These are phyloP conservation scores for Tupiocoris notatus DNA, from an alignment of 2,888 invertebrate species.

Conservation along the genomic window DNA sequence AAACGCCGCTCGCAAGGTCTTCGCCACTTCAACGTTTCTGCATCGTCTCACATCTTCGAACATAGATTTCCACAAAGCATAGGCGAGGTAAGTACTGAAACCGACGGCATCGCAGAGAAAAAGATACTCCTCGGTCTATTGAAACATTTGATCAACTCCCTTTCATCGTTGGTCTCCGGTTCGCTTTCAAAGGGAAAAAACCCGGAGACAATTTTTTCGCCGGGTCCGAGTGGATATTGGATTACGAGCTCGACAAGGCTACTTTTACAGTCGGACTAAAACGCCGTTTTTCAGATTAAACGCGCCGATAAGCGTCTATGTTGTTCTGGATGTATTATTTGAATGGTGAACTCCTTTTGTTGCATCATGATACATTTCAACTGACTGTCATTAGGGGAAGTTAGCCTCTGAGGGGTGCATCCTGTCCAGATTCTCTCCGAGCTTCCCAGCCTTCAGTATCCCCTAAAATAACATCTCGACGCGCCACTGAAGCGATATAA, in stretches of 20 bases:
- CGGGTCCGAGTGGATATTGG: constrained; percentile 13
- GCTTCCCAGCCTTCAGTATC: no score
- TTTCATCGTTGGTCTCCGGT: neutral
- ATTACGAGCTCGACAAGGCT: constrained; percentile 28
- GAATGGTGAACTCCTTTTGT: no score
- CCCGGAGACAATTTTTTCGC: constrained; percentile 14
- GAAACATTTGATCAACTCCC: constrained; percentile 31
- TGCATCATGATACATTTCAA: no score
- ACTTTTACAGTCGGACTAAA: constrained; percentile 36
- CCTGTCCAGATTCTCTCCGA: no score
- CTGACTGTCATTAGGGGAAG: no score
- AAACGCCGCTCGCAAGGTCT: constrained; percentile 3
- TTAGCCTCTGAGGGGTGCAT: no score
- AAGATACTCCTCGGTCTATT: constrained; percentile 18
- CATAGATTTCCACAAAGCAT: neutral
- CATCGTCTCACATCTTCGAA: neutral
- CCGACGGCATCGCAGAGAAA: neutral
- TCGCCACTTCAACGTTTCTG: constrained; percentile 15
- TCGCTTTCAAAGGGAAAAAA: constrained; percentile 10
- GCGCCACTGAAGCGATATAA: no score
- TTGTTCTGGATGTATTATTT: constrained; percentile 35
- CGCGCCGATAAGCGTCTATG: constrained; percentile 21
- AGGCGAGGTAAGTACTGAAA: neutral
- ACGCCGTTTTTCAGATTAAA: constrained; percentile 18
- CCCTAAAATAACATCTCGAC: no score